A percentile compares a stretch with the other conserved stretches of the same genome.
Evolutionary conservation across 2,113 vertebrate species (phyloP).

Genomic region (Pseudopipra pipra): DNA sequence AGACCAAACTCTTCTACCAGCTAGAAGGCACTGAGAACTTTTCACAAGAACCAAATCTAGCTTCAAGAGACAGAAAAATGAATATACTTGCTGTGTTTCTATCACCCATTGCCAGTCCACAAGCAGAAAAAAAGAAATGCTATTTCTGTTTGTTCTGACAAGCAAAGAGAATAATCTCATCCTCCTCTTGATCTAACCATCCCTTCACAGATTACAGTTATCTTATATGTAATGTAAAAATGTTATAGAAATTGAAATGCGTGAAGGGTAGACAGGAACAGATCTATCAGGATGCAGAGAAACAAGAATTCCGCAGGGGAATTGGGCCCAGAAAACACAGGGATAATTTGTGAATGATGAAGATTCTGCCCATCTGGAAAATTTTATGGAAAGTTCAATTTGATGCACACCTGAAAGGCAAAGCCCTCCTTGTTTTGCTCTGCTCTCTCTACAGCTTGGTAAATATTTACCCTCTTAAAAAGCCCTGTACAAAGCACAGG

Average conservation of each 20-base stretch:
- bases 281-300: not conserved
- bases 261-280: not conserved
- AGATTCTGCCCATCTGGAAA: not conserved
- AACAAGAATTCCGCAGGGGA: not conserved
- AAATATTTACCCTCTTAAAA: not conserved
- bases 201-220: not conserved
- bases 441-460: not conserved
- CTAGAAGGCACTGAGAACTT: not conserved
- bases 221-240: not conserved
- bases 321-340: not conserved
- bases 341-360: not conserved
- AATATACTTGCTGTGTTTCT: not conserved
- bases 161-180: not conserved
- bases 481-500: not conserved
- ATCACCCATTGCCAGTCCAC: not conserved
- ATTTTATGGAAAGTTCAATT: not conserved
- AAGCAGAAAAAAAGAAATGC: not conserved
- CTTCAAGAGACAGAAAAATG: not conserved
- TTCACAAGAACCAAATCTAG: not conserved
- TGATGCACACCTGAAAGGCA: not conserved
- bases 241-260: not conserved
- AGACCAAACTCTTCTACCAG: not conserved
- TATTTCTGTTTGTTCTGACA: not conserved
- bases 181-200: not conserved
- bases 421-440: not conserved